Evolutionary conservation across 1,140 invertebrate genomes (phyloP).

Genomic region (Drosophila teissieri): DNA sequence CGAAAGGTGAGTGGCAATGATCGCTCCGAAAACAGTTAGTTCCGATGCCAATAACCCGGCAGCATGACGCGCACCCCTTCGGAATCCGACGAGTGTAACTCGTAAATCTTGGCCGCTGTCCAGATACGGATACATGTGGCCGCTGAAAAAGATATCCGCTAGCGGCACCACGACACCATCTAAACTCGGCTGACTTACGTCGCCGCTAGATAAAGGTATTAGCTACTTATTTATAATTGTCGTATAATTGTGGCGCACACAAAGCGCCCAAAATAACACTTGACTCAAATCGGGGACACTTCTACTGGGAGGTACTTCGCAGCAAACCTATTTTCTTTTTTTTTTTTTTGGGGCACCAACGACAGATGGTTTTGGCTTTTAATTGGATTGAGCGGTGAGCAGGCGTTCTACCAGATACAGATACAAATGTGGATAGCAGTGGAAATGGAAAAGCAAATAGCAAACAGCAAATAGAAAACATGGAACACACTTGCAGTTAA

Average conservation of each 20-base stretch:
- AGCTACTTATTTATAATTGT: slow-evolving; percentile 68
- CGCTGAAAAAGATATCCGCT: slow-evolving; percentile 16
- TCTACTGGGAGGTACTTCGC: slow-evolving; percentile 1
- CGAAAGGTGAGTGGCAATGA: slow-evolving; percentile 48
- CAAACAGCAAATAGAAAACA: slow-evolving; percentile 36
- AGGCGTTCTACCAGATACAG: slow-evolving; percentile 35
- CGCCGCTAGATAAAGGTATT: slow-evolving; percentile 43
- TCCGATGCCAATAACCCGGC: slow-evolving; percentile 73
- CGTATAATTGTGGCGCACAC: slow-evolving; percentile 53
- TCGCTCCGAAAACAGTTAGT: slow-evolving; percentile 69
- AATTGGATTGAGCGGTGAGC: slow-evolving; percentile 61
- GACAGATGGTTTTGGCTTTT: slow-evolving; percentile 46
- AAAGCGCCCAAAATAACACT: slow-evolving; percentile 61
- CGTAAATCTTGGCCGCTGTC: slow-evolving; percentile 43
- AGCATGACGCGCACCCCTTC: slow-evolving; percentile 27
- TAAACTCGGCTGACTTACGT: slow-evolving; percentile 32
- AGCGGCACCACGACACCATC: slow-evolving; percentile 28
- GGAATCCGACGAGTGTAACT: slow-evolving; percentile 6
- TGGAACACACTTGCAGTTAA: slow-evolving; percentile 8
- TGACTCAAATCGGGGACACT: slow-evolving; percentile 68
- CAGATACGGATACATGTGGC: slow-evolving; percentile 18
- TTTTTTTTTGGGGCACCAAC: slow-evolving; percentile 42
- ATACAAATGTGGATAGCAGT: slow-evolving; percentile 19
- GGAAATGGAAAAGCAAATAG: slow-evolving; percentile 41
- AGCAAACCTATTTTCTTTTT: slow-evolving; percentile 1